Evolutionary conservation across 2,888 invertebrate genomes (phyloP), one percentile per base, ranked within the genome.

Genomic region (Agonopterix arenella): DNA sequence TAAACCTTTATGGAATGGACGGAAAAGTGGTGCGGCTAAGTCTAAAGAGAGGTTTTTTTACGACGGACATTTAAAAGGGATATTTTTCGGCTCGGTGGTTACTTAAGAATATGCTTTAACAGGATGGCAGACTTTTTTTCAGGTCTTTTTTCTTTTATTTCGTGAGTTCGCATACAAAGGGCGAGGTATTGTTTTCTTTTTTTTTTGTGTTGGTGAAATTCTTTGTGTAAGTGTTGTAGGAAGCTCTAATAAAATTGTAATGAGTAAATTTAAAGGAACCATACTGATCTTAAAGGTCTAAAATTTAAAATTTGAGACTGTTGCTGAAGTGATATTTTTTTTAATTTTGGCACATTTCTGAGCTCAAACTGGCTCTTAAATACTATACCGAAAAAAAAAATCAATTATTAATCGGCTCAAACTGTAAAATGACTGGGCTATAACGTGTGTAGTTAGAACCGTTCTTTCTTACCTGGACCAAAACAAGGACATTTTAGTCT

Each of bases 11-110:
- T 2, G 18, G 11, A 9, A 45, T 11, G 2, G 37, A 36, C 11
- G 36, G 9, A 36, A 45, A 36, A 9, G 8, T 8, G 45, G 13
- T 8, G 11, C 28, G 40, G 8, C n/a, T n/a, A n/a, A 7, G n/a
- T 8, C 13, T 11, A 13, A 7, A 7, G 16, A 13, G 8, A 13
- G 13, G n/a, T 45, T 44, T 11, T 36, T 37, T 38, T 47, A 36
- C 11, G 42, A 4, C 47, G 45, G 51, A 11, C 18, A 11, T 51
- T 48, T 45, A 37, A 36, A 2, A 45, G 37, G 13, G 41, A 51
- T 46, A 45, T 46, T 51, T 51, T 48, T 51, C 46, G 46, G 43
- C 11, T 41, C 37, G 36, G 47, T 36, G 13, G 48, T 37, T 51
- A 41, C 50, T 50, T 47, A 51, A 45, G 40, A 47, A 44, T 18